phyloP scores from a whole-genome alignment of 92 coral and sea anemone species.

The Metridium senile region DNA sequence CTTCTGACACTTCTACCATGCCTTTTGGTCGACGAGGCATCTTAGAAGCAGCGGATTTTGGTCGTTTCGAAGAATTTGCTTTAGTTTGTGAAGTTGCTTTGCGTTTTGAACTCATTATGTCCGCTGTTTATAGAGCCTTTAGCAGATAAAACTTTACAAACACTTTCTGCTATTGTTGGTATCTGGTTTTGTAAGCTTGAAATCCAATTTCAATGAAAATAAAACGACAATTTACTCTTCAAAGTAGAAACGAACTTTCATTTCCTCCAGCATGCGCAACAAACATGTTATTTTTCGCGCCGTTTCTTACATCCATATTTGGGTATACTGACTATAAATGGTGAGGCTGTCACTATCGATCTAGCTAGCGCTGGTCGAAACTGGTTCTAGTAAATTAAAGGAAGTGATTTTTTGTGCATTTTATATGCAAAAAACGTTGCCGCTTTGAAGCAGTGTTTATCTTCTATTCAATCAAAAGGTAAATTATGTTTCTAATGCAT shows the following conservation, averaged over 20 bases:
- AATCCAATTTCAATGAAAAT: neutral
- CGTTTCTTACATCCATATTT: slow-evolving; percentile 16
- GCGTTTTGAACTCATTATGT: slow-evolving; percentile 71
- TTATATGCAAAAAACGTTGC: too few species aligned
- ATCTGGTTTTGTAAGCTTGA: too few species aligned
- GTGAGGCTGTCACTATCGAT: too few species aligned
- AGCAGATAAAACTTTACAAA: neutral
- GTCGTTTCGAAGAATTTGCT: slow-evolving; percentile 57
- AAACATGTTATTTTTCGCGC: slow-evolving; percentile 39
- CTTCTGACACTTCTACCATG: slow-evolving; percentile 83
- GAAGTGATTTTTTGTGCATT: too few species aligned
- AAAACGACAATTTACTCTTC: neutral
- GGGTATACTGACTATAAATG: neutral
- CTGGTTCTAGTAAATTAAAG: neutral
- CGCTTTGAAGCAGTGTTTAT: too few species aligned
- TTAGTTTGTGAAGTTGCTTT: slow-evolving; percentile 53
- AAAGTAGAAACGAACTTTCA: neutral
- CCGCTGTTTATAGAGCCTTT: neutral
- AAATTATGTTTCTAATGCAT: too few species aligned
- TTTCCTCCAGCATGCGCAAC: neutral
- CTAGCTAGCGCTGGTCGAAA: too few species aligned
- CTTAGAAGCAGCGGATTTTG: slow-evolving; percentile 51
- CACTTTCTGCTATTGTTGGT: neutral
- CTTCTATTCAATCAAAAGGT: too few species aligned
- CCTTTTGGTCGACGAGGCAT: slow-evolving; percentile 89